These are phyloP conservation scores for Columba livia DNA, from an alignment of 2,113 vertebrate species.

Conservation along the genomic window DNA sequence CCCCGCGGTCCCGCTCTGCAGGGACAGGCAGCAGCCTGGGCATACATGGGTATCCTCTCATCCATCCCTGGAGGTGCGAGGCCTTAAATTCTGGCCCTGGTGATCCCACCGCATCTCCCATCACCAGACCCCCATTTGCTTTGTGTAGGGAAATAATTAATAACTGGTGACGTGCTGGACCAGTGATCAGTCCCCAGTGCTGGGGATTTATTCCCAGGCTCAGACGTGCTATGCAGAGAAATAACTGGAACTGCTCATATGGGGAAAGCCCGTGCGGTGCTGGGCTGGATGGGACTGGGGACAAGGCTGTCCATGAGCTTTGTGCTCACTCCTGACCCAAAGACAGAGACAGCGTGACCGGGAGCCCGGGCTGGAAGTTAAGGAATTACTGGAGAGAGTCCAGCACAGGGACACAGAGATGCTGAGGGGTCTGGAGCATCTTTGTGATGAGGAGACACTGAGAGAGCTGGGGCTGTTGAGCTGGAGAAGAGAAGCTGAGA, in stretches of 20 bases:
- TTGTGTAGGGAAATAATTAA: not conserved
- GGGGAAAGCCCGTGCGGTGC: fast-evolving
- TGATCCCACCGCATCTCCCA: not conserved
- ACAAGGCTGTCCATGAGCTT: not conserved
- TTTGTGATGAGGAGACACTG: too few relatives aligned
- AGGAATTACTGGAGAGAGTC: too few relatives aligned
- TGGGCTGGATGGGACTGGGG: not conserved
- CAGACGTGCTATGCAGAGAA: fast-evolving
- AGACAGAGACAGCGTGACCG: not conserved
- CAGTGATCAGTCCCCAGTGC: not conserved
- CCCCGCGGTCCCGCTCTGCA: fast-evolving
- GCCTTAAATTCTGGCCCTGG: not conserved
- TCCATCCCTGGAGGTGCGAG: not conserved
- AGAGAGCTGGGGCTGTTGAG: too few relatives aligned
- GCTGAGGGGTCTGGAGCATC: too few relatives aligned
- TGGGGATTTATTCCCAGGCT: not conserved
- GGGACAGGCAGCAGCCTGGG: not conserved
- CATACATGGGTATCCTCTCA: not conserved
- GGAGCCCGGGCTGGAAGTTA: not conserved
- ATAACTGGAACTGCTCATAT: not conserved
- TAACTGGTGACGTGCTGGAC: fast-evolving
- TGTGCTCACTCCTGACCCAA: not conserved
- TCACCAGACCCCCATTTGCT: not conserved
- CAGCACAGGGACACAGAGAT: too few relatives aligned
- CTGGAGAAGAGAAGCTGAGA: too few relatives aligned